Conservation (phyloP, 2,113 vertebrate species). For the Hirundichthys speculiger region DNA sequence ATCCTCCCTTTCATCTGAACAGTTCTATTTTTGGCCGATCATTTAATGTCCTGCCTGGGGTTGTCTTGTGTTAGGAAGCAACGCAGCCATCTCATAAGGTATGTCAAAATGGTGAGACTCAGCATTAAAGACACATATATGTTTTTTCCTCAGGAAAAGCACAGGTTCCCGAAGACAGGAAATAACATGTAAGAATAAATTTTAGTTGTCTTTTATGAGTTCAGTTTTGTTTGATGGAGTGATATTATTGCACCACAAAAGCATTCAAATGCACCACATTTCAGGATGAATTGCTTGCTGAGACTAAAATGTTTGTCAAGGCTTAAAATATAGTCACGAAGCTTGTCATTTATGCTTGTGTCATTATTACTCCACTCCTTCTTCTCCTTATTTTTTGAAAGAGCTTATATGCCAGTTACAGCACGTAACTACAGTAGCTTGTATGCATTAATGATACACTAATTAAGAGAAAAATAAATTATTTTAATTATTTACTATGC, state of each 20-base stretch:
- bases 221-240: constrained; percentile 22
- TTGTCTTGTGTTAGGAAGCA: constrained; percentile 52
- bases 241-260: constrained; percentile 4
- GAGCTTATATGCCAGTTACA: neutral
- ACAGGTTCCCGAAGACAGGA: constrained; percentile 35
- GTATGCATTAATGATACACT: too few relatives aligned
- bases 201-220: constrained; percentile 23
- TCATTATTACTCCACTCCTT: constrained; percentile 5
- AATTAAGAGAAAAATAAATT: too few relatives aligned
- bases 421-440: too few relatives aligned
- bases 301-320: constrained; percentile 49
- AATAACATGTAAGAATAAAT: constrained; percentile 23
- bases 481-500: too few relatives aligned
- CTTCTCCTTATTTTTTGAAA: neutral
- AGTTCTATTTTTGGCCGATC: constrained; percentile 71
- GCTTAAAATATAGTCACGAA: constrained; percentile 43
- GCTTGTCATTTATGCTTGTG: constrained; percentile 31
- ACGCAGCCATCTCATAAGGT: constrained; percentile 44
- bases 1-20: constrained; percentile 71
- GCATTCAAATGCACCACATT: constrained; percentile 30
- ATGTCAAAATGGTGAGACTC: constrained; percentile 37
- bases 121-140: constrained; percentile 47
- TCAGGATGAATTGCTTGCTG: constrained; percentile 43
- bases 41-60: constrained; percentile 63
- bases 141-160: constrained; percentile 27